Evolutionary conservation across 2,797 vertebrate genomes (phyloP).

Genomic region (Tangara arthus): DNA sequence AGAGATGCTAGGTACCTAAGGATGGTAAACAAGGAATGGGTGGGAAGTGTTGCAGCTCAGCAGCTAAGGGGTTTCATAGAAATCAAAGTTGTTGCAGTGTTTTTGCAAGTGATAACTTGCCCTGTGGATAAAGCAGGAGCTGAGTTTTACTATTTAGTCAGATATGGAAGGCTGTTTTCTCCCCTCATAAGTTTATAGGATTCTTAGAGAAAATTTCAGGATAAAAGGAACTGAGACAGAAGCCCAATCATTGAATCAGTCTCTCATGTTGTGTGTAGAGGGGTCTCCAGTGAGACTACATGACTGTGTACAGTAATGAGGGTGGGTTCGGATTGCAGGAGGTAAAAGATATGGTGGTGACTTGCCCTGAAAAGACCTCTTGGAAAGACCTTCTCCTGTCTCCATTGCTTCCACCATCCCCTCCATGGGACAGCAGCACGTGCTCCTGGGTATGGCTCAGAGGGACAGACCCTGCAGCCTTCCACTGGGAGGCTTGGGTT

Average conservation of each 20-base stretch:
- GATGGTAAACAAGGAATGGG: background rate
- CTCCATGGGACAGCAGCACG: accelerated
- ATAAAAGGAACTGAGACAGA: background rate
- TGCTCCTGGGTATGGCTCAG: background rate
- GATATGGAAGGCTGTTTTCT: background rate
- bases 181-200: background rate
- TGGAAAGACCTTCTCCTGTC: background rate
- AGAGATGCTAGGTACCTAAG: background rate
- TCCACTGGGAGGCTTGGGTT: background rate
- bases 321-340: background rate
- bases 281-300: background rate
- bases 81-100: background rate
- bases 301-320: accelerated
- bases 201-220: background rate
- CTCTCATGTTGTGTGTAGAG: background rate
- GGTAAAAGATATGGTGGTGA: background rate
- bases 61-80: background rate
- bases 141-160: background rate
- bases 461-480: background rate
- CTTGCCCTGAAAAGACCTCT: background rate
- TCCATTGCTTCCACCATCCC: background rate
- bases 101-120: background rate
- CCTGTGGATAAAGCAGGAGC: background rate
- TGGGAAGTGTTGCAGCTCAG: background rate
- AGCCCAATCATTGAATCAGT: background rate